phyloP scores from a whole-genome alignment of 2,113 vertebrate species.

The Pseudorhombus dupliciocellatus region DNA sequence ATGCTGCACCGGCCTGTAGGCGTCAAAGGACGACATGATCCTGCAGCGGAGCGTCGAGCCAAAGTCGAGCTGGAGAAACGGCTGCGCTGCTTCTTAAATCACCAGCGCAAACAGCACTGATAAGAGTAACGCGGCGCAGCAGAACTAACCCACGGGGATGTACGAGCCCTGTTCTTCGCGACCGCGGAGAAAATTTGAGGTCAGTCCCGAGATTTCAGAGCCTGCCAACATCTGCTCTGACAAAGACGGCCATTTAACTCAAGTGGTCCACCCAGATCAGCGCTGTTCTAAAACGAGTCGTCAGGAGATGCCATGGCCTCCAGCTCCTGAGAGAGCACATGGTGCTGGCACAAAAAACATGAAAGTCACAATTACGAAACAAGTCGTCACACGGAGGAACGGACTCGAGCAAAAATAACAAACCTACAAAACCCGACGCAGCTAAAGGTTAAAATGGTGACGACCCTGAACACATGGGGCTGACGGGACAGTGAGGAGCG shows the following conservation, averaged over 20 bases:
- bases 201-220: constrained; percentile 21
- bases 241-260: constrained; percentile 14
- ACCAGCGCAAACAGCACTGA: constrained; percentile 25
- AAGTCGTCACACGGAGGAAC: too few species aligned
- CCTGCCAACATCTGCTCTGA: background rate
- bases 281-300: background rate
- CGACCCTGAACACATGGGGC: too few species aligned
- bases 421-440: too few species aligned
- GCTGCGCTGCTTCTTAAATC: background rate
- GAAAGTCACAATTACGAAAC: too few species aligned
- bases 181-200: background rate
- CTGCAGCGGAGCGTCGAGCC: too few species aligned
- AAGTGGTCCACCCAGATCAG: background rate
- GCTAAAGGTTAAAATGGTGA: too few species aligned
- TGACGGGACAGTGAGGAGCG: too few species aligned
- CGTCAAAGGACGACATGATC: constrained; percentile 42
- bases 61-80: background rate
- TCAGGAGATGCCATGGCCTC: too few species aligned
- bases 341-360: background rate
- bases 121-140: background rate
- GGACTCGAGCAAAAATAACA: too few species aligned
- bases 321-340: background rate
- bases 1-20: background rate
- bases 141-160: constrained; percentile 28
- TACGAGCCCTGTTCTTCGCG: background rate